Percentiles rank a stretch among this genome's conserved stretches.
phyloP scores from a whole-genome alignment of 1,140 invertebrate genomes.

The Microplitis mediator region DNA sequence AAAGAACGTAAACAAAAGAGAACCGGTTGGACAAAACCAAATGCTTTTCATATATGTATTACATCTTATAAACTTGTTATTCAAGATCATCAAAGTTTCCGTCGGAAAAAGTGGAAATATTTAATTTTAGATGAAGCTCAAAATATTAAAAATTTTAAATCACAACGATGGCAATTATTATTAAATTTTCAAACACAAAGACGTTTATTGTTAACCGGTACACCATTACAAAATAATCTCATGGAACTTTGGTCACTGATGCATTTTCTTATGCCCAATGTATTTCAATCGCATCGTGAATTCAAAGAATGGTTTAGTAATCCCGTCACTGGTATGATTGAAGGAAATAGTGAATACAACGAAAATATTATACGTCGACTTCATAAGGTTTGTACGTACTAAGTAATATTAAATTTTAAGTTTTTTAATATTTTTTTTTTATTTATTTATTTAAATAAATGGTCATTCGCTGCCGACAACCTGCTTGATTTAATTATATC shows the following conservation, averaged over 20 bases:
- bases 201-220: slow-evolving; percentile 93
- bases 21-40: slow-evolving; percentile 97
- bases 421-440: slow-evolving; percentile 6
- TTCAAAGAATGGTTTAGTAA: slow-evolving; percentile 99
- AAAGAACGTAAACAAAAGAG: slow-evolving; percentile 96
- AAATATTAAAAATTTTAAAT: slow-evolving; percentile 99
- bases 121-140: slow-evolving; percentile 99
- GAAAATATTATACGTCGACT: slow-evolving; percentile 91
- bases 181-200: slow-evolving; percentile 96
- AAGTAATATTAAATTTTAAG: slow-evolving; percentile 1
- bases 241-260: slow-evolving; percentile 99
- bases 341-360: slow-evolving; percentile 95
- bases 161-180: slow-evolving; percentile 96
- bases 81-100: slow-evolving; percentile 97
- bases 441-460: background rate
- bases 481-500: slow-evolving; percentile 25
- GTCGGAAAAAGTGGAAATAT: slow-evolving; percentile 98
- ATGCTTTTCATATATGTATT: slow-evolving; percentile 99
- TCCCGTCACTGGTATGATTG: slow-evolving; percentile 97
- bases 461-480: slow-evolving; percentile 46
- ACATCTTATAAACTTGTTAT: slow-evolving; percentile 99
- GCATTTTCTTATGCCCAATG: slow-evolving; percentile 99
- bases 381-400: slow-evolving; percentile 80
- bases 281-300: slow-evolving; percentile 97
- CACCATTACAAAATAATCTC: slow-evolving; percentile 97